Evolutionary conservation across 2,797 vertebrate genomes (phyloP), one percentile per base, ranked within the genome.

Genomic region (Gouania willdenowi): DNA sequence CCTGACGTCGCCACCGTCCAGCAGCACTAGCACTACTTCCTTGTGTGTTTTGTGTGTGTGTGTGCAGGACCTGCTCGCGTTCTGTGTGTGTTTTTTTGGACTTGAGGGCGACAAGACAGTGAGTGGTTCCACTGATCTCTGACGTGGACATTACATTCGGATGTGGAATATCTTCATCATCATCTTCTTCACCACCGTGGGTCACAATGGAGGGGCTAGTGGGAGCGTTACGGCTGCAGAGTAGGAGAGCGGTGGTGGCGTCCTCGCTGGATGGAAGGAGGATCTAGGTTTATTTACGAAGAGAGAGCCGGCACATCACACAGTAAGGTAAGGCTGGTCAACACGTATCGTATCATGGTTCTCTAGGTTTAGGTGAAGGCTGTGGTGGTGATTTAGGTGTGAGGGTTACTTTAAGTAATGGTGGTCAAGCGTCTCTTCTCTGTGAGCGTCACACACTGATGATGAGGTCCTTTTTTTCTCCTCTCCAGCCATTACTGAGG

Each of bases 401-500:
- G 1, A 14, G 49, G 55, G 66, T 14, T 52, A 27, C 68, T 79
- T 67, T 64, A 64, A 51, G 40, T 64, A 8, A 66, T 64, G 73
- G 15, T 32, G 75, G 73, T 54, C 53, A 64, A 64, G 40, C 45
- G n/a, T n/a, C 53, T 59, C 41, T 60, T 59, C 54, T n/a, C n/a
- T 58, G 54, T 53, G 45, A 81, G 70, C 73, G 53, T 30, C 54
- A 50, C 61, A n/a, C n/a, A n/a, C n/a, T n/a, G n/a, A n/a, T n/a
- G n/a, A n/a, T 1, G 67, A 69, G 66, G 69, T 76, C 67, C 64
- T 62, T 66, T 71, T 82, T 61, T n/a, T n/a, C n/a, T n/a, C n/a
- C n/a, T n/a, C n/a, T n/a, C n/a, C 79, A 76, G 77, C 79, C 82
- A 81, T 84, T 82, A 45, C 60, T 67, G 70, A 50, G 59, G 62